Conservation (phyloP, 92 coral and sea anemone genomes). For the Paramuricea clavata region DNA sequence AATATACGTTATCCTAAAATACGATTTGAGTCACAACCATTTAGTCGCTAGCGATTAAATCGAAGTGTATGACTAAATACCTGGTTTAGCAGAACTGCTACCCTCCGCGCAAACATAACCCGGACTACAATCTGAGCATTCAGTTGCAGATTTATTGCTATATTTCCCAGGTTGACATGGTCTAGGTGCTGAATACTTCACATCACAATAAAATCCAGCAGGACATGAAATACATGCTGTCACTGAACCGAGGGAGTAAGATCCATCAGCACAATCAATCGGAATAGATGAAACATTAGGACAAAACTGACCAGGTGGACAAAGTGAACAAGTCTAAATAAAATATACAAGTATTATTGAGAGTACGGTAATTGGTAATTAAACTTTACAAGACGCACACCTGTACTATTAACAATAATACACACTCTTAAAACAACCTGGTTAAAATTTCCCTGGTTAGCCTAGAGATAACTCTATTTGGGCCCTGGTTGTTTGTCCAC, state of each 20-base stretch:
- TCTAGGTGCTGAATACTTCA: constrained; percentile 63
- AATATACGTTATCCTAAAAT: neutral
- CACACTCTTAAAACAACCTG: no score
- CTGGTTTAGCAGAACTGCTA: constrained; percentile 80
- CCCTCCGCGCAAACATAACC: constrained; percentile 89
- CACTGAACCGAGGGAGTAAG: constrained; percentile 83
- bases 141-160: constrained; percentile 85
- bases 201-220: constrained; percentile 84
- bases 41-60: no score
- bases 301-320: constrained; percentile 89
- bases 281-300: constrained; percentile 88
- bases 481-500: no score
- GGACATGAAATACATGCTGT: constrained; percentile 88
- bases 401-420: no score
- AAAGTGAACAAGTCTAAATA: constrained; percentile 77
- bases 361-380: neutral
- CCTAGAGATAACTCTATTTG: no score
- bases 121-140: constrained; percentile 72
- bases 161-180: constrained; percentile 87
- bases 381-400: neutral
- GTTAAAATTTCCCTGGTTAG: no score
- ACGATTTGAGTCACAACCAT: neutral
- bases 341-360: neutral
- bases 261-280: constrained; percentile 71
- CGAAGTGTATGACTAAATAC: no score